Conservation (phyloP, 2,888 invertebrate genomes). For the Trichogramma dendrolimi region DNA sequence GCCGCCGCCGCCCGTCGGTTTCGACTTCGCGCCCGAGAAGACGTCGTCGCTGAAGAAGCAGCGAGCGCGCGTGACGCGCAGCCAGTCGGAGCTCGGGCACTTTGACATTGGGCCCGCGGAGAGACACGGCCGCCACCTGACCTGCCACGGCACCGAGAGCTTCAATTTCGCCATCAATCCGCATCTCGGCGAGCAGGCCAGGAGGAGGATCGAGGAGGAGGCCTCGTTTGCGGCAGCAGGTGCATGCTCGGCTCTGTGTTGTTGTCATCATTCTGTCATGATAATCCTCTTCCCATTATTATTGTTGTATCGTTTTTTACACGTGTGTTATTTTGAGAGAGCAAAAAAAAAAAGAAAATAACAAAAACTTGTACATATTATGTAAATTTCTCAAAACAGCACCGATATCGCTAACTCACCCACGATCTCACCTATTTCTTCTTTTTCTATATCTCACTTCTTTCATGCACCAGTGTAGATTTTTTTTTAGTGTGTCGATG, state of each 20-base stretch:
- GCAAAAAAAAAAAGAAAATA: too few relatives aligned
- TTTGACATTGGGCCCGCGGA: constrained; percentile 37
- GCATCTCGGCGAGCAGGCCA: constrained; percentile 27
- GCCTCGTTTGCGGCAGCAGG: constrained; percentile 20
- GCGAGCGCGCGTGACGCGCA: constrained; percentile 14
- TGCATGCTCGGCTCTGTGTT: constrained; percentile 8
- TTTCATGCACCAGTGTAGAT: too few relatives aligned
- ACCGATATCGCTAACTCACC: too few relatives aligned
- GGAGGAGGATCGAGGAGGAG: constrained; percentile 22
- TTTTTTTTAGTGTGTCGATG: too few relatives aligned
- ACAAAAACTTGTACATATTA: too few relatives aligned
- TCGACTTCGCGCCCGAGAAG: background rate
- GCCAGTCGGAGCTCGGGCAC: constrained; percentile 40
- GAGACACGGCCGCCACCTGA: constrained; percentile 35
- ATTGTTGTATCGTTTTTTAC: too few relatives aligned
- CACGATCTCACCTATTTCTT: too few relatives aligned
- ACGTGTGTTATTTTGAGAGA: too few relatives aligned
- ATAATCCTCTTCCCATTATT: too few relatives aligned
- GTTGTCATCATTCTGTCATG: too few relatives aligned
- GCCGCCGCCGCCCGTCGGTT: constrained; percentile 12
- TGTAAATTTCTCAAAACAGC: too few relatives aligned
- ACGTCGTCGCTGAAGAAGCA: background rate
- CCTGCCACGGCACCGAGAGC: constrained; percentile 35
- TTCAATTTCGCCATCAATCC: constrained; percentile 42
- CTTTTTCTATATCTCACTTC: too few relatives aligned